Percentiles rank a stretch among this genome's conserved stretches.
Evolutionary conservation across 1,140 invertebrate genomes (phyloP).

Genomic region (Notospermus geniculatus): DNA sequence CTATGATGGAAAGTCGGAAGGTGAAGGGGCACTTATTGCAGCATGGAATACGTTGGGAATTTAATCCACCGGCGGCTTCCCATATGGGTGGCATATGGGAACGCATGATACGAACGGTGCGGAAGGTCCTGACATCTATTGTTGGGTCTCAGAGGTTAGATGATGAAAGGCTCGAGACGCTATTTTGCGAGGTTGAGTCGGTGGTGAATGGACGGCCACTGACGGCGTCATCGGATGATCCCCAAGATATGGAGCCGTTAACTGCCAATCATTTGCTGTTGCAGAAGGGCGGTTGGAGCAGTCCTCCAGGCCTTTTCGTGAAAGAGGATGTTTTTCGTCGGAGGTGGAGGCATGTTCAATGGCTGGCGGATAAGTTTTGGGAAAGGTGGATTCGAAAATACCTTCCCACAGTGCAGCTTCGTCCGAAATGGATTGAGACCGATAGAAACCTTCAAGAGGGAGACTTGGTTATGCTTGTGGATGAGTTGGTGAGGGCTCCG

Average conservation of each 20-base stretch:
- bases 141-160: background rate
- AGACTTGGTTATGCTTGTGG: conserved; percentile 24
- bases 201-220: conserved; percentile 14
- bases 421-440: background rate
- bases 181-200: conserved; percentile 15
- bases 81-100: conserved; percentile 20
- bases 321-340: no score
- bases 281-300: no score
- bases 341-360: conserved; percentile 13
- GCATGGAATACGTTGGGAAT: conserved; percentile 10
- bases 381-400: conserved; percentile 22
- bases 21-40: no score
- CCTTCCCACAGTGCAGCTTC: conserved; percentile 7
- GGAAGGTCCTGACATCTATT: conserved; percentile 11
- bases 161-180: conserved; percentile 13
- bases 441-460: conserved; percentile 12
- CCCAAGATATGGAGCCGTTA: conserved; percentile 13
- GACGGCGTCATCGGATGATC: conserved; percentile 10
- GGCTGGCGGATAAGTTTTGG: conserved; percentile 24
- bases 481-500: background rate
- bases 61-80: conserved; percentile 10
- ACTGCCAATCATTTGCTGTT: conserved; percentile 21
- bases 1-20: no score
- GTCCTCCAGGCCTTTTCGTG: conserved; percentile 12
- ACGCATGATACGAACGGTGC: conserved; percentile 22